Percentiles rank a stretch among this genome's conserved stretches.
Conservation (phyloP, 2,888 invertebrate genomes). For the Sympetrum striolatum region DNA sequence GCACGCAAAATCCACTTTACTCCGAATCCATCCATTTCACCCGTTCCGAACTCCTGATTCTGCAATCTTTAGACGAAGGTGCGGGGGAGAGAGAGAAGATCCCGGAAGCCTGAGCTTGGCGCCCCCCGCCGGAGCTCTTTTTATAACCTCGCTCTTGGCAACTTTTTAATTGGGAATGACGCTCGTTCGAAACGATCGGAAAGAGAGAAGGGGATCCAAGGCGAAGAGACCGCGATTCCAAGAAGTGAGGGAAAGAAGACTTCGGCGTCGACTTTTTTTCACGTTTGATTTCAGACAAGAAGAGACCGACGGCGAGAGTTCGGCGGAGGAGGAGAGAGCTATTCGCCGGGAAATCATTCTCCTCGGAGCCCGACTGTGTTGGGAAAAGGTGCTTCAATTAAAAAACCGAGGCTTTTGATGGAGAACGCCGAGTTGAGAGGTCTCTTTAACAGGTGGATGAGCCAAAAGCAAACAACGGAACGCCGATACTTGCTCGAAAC, state of each 20-base stretch:
- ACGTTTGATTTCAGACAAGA: not conserved
- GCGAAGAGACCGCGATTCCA: not conserved
- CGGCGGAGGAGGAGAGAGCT: not conserved
- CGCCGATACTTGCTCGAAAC: not conserved
- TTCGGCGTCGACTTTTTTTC: not conserved
- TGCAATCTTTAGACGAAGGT: not conserved
- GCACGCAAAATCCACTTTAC: no score
- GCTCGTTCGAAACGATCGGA: not conserved
- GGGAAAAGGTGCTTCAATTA: not conserved
- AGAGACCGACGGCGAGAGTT: not conserved
- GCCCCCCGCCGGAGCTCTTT: not conserved
- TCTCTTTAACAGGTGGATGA: not conserved
- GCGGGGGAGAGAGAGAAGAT: not conserved
- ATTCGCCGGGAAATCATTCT: not conserved
- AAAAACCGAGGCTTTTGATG: not conserved
- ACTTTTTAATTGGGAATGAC: conserved; percentile 33
- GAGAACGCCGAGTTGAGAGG: not conserved
- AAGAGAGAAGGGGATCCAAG: not conserved
- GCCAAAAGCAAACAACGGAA: not conserved
- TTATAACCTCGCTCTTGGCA: not conserved
- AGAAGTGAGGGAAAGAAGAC: not conserved
- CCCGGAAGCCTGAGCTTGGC: not conserved
- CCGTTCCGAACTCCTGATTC: not conserved
- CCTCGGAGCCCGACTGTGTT: not conserved
- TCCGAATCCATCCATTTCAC: not conserved